phyloP scores from a whole-genome alignment of 2,113 vertebrate species.

The Nanorana parkeri region DNA sequence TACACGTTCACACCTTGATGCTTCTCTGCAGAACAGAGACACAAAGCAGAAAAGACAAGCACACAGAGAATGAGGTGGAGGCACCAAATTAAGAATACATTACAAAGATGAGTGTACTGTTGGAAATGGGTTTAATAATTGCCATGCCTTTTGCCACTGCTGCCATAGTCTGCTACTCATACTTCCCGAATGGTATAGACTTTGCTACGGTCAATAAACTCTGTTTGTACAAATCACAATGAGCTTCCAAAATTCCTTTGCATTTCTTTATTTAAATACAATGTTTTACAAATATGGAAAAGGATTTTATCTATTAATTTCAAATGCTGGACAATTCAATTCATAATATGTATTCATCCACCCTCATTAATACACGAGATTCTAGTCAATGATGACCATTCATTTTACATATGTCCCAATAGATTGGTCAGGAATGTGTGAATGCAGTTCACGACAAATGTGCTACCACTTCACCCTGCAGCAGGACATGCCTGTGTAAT shows the following conservation, averaged over 20 bases:
- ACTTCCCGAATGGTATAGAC: no score
- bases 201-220: no score
- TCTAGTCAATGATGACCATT: neutral
- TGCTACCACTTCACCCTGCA: neutral
- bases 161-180: no score
- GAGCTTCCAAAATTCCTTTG: neutral
- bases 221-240: neutral
- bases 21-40: no score
- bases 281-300: neutral
- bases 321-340: neutral
- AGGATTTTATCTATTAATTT: neutral
- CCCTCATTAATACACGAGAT: neutral
- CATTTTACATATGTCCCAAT: no score
- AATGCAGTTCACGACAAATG: neutral
- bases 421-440: neutral
- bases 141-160: no score
- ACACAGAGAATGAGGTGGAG: no score
- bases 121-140: no score
- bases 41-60: no score
- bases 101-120: no score
- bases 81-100: no score
- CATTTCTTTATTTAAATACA: slow-evolving; percentile 18
- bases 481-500: neutral
- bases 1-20: no score
- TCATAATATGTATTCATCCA: neutral